These are phyloP conservation scores for Ariopsis seemanni DNA, from an alignment of 2,113 vertebrate genomes.

Conservation along the genomic window DNA sequence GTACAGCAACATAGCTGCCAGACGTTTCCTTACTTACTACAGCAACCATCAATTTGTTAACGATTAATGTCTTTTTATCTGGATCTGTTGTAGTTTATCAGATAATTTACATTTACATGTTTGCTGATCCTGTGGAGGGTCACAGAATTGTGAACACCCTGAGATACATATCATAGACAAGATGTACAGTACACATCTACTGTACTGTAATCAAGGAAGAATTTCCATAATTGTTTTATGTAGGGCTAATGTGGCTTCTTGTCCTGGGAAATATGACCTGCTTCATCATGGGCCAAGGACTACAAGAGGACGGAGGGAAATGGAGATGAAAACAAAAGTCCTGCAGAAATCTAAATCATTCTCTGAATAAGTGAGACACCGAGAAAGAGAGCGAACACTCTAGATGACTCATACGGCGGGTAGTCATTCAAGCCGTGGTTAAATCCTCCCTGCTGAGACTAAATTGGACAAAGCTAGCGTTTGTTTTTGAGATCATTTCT, in stretches of 20 bases:
- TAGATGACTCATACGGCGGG: constrained; percentile 71
- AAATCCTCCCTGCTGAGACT: constrained; percentile 53
- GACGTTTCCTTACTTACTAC: neutral
- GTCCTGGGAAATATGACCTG: constrained; percentile 56
- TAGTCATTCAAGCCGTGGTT: constrained; percentile 61
- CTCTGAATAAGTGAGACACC: constrained; percentile 20
- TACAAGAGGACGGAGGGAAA: constrained; percentile 33
- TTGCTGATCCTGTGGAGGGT: neutral
- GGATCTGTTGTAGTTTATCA: neutral
- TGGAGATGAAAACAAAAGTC: constrained; percentile 57
- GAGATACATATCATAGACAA: neutral
- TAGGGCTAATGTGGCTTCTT: constrained; percentile 66
- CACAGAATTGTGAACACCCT: neutral
- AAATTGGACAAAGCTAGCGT: constrained; percentile 29
- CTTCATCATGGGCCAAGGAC: constrained; percentile 51
- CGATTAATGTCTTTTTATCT: neutral
- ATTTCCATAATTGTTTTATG: constrained; percentile 68
- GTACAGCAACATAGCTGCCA: neutral
- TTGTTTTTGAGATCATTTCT: constrained; percentile 31
- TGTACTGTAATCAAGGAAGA: constrained; percentile 50
- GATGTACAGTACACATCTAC: constrained; percentile 37
- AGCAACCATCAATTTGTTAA: neutral
- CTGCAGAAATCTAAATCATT: constrained; percentile 47
- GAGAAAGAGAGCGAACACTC: constrained; percentile 25
- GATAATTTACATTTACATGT: neutral